These are phyloP conservation scores for Abscondita cerata DNA, from an alignment of 2,888 invertebrate genomes.

Conservation along the genomic window DNA sequence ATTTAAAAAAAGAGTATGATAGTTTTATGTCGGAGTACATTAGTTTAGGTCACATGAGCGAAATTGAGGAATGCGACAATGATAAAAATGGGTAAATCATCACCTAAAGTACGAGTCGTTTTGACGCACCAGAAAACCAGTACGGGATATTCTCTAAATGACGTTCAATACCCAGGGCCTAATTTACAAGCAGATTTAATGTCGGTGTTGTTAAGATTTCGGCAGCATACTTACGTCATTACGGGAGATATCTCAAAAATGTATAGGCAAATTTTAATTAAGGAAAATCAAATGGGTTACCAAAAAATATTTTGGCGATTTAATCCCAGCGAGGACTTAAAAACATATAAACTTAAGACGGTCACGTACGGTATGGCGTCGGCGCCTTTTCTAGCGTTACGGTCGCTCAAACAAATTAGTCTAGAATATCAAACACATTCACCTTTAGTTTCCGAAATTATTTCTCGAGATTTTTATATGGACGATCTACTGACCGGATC, in stretches of 20 bases:
- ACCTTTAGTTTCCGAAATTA: conserved; percentile 27
- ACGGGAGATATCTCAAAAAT: no score
- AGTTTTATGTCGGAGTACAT: no score
- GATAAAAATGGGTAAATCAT: no score
- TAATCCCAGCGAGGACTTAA: background rate
- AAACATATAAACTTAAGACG: background rate
- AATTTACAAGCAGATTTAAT: conserved; percentile 48
- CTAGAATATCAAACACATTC: conserved; percentile 31
- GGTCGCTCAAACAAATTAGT: conserved; percentile 44
- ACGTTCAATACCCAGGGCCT: conserved; percentile 40
- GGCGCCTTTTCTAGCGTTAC: conserved; percentile 42
- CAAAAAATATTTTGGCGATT: conserved; percentile 52
- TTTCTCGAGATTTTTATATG: conserved; percentile 45
- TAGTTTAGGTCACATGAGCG: no score
- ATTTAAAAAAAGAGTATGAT: no score
- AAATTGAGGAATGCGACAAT: no score
- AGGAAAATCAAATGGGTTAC: no score
- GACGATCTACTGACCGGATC: conserved; percentile 45
- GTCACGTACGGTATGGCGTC: conserved; percentile 50
- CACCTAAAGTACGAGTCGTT: conserved; percentile 10
- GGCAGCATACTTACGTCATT: no score
- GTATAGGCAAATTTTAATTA: no score
- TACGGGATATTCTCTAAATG: background rate
- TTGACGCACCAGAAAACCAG: background rate
- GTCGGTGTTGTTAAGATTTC: conserved; percentile 43